Base-by-base conservation (phyloP, 2,888 invertebrate species). In the Papilio demoleus region DNA sequence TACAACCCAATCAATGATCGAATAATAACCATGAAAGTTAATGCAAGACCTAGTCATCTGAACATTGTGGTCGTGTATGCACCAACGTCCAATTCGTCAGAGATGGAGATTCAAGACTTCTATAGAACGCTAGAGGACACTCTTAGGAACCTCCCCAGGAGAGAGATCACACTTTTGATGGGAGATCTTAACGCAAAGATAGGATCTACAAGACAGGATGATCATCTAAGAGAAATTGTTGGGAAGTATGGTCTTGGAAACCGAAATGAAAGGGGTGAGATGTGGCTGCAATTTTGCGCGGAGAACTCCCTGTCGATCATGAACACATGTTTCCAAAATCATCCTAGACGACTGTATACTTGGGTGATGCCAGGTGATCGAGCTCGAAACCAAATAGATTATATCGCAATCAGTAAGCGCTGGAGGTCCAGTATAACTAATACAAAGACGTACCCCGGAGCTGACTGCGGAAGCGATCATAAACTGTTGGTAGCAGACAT, bases 321-420 rank as follows among this genome's bases (percentile, higher is more conserved):
- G 19, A 34, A 60, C 38, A 60, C 60, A 17, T 60, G 14, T 38
- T 60, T 60, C 22, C 38, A 60, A 38, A n/a, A 60, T 5, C 60
- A 38, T 60, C 60, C 60, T 60, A 38, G 38, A 19, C 38, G 38
- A 60, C 6, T 60, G 19, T 60, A 38, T 14, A 60, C 60, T 17
- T 60, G 60, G 60, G 38, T 17, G 36, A 19, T 22, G 4, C 60
- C 60, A 38, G n/a, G 38, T 22, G 34, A 19, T n/a, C 38, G 38
- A 34, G 11, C 38, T 22, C 38, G 36, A 60, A 60, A 60, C 38
- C 60, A 38, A 60, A 60, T 60, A 38, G 38, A 60, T 22, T 60
- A 36, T 31, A 60, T 50, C 8, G 2, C 17, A 17, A 47, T 47
- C 17, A 4, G 11, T 22, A 47, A 8, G 17, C 47, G 22, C 17